Base-by-base conservation (phyloP, 2,888 invertebrate genomes). In the Clostera curtula region DNA sequence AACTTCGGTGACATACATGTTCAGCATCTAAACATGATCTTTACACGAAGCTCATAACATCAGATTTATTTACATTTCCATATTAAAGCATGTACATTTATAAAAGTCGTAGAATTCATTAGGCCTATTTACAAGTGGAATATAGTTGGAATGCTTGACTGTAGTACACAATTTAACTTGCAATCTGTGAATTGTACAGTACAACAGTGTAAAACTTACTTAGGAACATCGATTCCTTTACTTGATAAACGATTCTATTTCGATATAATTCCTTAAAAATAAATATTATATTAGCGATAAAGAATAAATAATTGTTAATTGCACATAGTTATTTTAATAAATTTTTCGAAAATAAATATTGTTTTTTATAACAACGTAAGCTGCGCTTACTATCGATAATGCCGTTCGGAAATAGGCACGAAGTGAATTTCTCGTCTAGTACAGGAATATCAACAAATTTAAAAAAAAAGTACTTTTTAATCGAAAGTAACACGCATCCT, bases 91-190 rank as follows among this genome's bases (percentile, higher is more conserved):
- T 73, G 71, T 75, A 75, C 75, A 75, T 68, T 64, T 53, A 69
- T 52, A 47, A 60, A 56, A 73, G 66, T 70, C 62, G 58, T 67
- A 73, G 65, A 74, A 62, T 73, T 58, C 60, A 65, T 75, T 77
- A 80, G 82, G 80, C 82, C 79, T 82, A 83, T 82, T 72, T 82
- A 83, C 82, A 83, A 72, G 68, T 80, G 82, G 82, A 82, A 82
- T 79, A 71, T 56, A 70, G 65, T 72, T 83, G 82, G 82, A 83
- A 83, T 83, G 82, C 77, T 74, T 77, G 58, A 65, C 74, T 69
- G 64, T 58, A 60, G 59, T 68, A 71, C 65, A 71, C 63, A 59
- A 68, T 69, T 63, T 62, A 63, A 66, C 53, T 69, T 59, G 69
- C 60, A 47, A 61, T 56, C 50, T 51, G 62, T 66, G 61, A 66